Base-by-base conservation (phyloP, 2,797 vertebrate species). In the Chiroxiphia lanceolata region DNA sequence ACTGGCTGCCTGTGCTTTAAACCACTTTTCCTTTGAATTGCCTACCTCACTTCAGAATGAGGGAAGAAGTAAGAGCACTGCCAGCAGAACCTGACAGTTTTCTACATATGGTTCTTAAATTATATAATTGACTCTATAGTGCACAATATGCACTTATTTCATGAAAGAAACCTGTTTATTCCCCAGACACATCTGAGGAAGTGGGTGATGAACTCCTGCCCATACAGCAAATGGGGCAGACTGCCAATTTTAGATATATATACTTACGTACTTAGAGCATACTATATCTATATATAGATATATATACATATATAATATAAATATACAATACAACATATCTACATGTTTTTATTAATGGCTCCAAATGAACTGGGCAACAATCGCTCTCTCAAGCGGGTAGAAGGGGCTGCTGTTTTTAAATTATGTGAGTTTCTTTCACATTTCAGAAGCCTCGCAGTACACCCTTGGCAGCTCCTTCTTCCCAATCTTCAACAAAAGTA, bases 141-240 rank as follows among this genome's bases (percentile, higher is more conserved):
- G 51, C 6, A 10, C 6, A 33, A 21, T 29, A 47, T 2, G 3
- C 6, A 33, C 10, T 19, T 60, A 48, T 42, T 81, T 59, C 27
- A 40, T 20, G 12, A 36, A 21, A 59, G 22, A 67, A 87, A 59
- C 29, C 1, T 16, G 9, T 53, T 82, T 79, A 40, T 42, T 70
- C 67, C 29, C 40, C 25, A 14, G 18, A 27, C 9, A 21, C 18
- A 11, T 6, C 21, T 61, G 57, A 18, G 29, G 53, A 68, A 63
- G 31, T 0, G 2, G 17, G 17, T 16, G 33, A 77, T 23, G 23
- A 89, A 42, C 9, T 63, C 47, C 11, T 47, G 26, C 3, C 42
- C 19, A 8, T 11, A 45, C 0, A 63, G 15, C 34, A 53, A 90
- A 50, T 0, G 2, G 33, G 25, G 15, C 6, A 1, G 10, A 44